Percentiles rank a stretch among this genome's conserved stretches.
phyloP scores from a whole-genome alignment of 1,140 invertebrate genomes.

The Whitmania pigra region DNA sequence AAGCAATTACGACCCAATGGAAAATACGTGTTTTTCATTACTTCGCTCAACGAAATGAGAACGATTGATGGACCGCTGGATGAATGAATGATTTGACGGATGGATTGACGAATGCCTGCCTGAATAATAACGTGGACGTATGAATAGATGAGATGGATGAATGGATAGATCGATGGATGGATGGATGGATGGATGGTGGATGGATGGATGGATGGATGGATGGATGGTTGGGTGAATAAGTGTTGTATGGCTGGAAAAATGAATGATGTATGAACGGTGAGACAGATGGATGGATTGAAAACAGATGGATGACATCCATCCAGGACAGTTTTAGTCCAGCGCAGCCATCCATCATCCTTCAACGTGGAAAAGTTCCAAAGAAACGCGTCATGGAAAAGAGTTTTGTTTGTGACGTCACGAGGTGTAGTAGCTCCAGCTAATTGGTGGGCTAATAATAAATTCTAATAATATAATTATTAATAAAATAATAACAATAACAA shows the following conservation, averaged over 20 bases:
- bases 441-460: no score
- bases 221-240: background rate
- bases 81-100: constrained; percentile 1
- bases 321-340: no score
- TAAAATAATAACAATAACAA: no score
- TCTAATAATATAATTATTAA: no score
- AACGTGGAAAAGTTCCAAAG: no score
- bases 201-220: background rate
- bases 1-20: no score
- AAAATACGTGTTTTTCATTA: constrained; percentile 2
- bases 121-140: no score
- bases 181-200: background rate
- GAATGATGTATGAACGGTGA: background rate
- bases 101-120: background rate
- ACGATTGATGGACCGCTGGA: background rate
- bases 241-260: background rate
- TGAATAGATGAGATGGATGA: background rate
- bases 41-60: background rate
- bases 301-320: no score
- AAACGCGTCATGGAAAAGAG: no score
- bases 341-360: no score
- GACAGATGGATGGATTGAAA: background rate
- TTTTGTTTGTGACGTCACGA: no score
- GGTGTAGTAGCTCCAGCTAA: no score
- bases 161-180: background rate